Percentiles rank a stretch among this genome's conserved stretches.
phyloP scores from a whole-genome alignment of 2,797 vertebrate genomes.

The Takifugu ocellatus region DNA sequence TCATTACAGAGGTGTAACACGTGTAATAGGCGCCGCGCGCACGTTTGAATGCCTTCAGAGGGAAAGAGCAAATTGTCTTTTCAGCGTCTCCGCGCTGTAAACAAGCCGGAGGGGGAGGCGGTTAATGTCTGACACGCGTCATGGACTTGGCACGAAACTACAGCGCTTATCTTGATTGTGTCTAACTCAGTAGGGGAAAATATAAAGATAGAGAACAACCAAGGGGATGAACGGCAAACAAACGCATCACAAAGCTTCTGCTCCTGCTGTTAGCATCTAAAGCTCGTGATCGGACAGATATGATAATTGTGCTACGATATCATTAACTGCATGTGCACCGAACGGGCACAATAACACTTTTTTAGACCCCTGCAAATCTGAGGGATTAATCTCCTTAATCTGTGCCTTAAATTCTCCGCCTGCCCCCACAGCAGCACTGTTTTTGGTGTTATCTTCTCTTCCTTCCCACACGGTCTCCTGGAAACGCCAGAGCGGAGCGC shows the following conservation, averaged over 20 bases:
- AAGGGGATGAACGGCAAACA: conserved; percentile 18
- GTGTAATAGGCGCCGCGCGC: not conserved
- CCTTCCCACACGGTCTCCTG: conserved; percentile 31
- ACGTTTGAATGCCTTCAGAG: conserved; percentile 1
- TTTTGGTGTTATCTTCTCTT: conserved; percentile 34
- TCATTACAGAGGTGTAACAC: not conserved
- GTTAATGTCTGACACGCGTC: conserved; percentile 52
- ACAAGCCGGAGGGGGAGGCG: conserved; percentile 43
- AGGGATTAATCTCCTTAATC: conserved; percentile 49
- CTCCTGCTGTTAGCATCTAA: conserved; percentile 14
- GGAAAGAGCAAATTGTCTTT: conserved; percentile 18
- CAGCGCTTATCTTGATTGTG: conserved; percentile 24
- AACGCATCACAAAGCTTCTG: conserved; percentile 16
- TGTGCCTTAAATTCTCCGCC: conserved; percentile 30
- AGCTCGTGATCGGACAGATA: conserved; percentile 29
- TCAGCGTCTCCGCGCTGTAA: conserved; percentile 23
- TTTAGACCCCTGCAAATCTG: conserved; percentile 41
- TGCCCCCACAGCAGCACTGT: conserved; percentile 21
- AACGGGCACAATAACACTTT: conserved; percentile 28
- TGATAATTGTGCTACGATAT: conserved; percentile 40
- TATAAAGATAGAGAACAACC: conserved; percentile 9
- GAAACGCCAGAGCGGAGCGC: conserved; percentile 9
- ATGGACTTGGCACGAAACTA: conserved; percentile 36
- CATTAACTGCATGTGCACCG: conserved; percentile 30
- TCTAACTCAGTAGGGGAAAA: conserved; percentile 17